These are phyloP conservation scores for Myiozetetes cayanensis DNA, from an alignment of 2,113 vertebrate species.

Conservation along the genomic window DNA sequence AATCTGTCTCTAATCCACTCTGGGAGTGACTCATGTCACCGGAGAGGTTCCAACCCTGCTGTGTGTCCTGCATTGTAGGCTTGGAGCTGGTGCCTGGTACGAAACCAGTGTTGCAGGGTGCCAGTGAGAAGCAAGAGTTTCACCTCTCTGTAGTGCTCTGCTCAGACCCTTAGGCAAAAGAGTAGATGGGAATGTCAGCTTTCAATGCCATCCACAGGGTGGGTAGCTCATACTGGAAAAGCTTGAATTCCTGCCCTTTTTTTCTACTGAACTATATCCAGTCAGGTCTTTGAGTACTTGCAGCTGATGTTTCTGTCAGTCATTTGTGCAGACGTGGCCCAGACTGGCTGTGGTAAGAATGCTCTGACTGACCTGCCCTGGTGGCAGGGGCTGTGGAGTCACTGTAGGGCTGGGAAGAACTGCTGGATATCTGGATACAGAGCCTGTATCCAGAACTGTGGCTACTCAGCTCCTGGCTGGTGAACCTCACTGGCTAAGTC, in stretches of 20 bases:
- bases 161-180: neutral
- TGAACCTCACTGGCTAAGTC: neutral
- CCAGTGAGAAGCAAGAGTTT: neutral
- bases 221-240: neutral
- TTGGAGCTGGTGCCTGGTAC: neutral
- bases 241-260: neutral
- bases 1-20: neutral
- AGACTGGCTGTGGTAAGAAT: neutral
- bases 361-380: neutral
- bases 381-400: neutral
- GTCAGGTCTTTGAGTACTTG: neutral
- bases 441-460: neutral
- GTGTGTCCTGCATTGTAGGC: neutral
- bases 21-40: neutral
- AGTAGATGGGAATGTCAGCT: neutral
- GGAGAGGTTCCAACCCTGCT: neutral
- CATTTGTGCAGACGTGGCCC: no score
- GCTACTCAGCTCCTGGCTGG: neutral
- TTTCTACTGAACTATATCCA: neutral
- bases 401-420: neutral
- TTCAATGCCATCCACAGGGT: neutral
- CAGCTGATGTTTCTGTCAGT: neutral
- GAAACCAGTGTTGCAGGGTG: neutral
- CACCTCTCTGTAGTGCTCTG: neutral
- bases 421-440: neutral